Evolutionary conservation across 1,140 invertebrate species (phyloP).

Genomic region (Watersipora subatra): DNA sequence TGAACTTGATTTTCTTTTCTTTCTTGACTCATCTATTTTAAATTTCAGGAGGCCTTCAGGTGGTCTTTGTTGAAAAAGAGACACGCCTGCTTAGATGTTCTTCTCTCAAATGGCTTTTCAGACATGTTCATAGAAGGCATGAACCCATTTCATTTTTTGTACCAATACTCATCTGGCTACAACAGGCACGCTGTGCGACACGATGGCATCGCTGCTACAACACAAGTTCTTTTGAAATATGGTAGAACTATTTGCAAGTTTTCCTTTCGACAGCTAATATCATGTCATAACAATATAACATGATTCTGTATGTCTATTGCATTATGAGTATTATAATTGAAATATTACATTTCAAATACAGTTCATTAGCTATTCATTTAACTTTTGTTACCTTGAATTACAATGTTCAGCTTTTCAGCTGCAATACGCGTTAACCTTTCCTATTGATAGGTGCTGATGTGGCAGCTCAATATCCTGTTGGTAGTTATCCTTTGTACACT

Average conservation of each 20-base stretch:
- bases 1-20: background rate
- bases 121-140: background rate
- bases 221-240: background rate
- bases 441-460: too few relatives aligned
- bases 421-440: too few relatives aligned
- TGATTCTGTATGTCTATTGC: too few relatives aligned
- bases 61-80: background rate
- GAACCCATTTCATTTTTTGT: background rate
- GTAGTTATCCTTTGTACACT: background rate
- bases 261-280: too few relatives aligned
- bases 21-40: background rate
- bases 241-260: too few relatives aligned
- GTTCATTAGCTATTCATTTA: too few relatives aligned
- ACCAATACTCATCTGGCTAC: background rate
- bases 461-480: too few relatives aligned
- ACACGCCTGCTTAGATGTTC: background rate
- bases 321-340: too few relatives aligned
- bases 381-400: too few relatives aligned
- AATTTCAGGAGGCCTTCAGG: background rate
- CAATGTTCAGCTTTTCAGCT: too few relatives aligned
- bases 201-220: background rate
- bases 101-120: background rate
- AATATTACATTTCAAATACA: too few relatives aligned
- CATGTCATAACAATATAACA: too few relatives aligned
- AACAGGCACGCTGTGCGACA: background rate